These are phyloP conservation scores for Erithacus rubecula DNA, from an alignment of 2,797 vertebrate genomes.

Conservation along the genomic window DNA sequence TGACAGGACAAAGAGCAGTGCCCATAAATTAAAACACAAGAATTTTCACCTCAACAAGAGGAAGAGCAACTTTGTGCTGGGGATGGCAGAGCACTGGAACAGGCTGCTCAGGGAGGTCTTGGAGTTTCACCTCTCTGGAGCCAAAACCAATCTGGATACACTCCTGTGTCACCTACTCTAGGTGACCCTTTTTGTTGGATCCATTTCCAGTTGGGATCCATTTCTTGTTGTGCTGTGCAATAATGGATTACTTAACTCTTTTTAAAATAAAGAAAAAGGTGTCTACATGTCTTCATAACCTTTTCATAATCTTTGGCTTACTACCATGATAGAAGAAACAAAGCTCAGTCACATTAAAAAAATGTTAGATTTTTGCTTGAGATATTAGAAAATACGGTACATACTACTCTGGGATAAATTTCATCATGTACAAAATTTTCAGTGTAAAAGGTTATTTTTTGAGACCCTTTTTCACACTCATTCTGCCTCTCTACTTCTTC, in stretches of 20 bases:
- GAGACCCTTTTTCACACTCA: not conserved
- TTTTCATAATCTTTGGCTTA: not conserved
- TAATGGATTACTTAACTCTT: not conserved
- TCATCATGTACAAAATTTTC: not conserved
- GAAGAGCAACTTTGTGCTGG: rapidly evolving
- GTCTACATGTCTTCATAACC: not conserved
- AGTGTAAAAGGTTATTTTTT: not conserved
- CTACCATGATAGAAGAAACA: not conserved
- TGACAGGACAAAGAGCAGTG: rapidly evolving
- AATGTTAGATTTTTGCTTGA: not conserved
- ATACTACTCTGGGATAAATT: not conserved
- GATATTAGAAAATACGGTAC: not conserved
- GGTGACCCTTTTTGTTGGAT: not conserved
- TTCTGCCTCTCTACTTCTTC: not conserved
- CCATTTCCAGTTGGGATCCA: not conserved
- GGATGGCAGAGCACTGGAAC: not conserved
- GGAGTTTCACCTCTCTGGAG: not conserved
- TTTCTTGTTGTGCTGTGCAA: not conserved
- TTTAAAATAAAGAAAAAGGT: not conserved
- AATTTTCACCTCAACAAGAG: not conserved
- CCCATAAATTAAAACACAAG: rapidly evolving
- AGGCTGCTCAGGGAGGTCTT: not conserved
- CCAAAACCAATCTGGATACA: not conserved
- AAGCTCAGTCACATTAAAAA: not conserved
- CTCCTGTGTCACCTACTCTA: not conserved